phyloP scores from a whole-genome alignment of 2,113 vertebrate species.

The Brienomyrus brachyistius region DNA sequence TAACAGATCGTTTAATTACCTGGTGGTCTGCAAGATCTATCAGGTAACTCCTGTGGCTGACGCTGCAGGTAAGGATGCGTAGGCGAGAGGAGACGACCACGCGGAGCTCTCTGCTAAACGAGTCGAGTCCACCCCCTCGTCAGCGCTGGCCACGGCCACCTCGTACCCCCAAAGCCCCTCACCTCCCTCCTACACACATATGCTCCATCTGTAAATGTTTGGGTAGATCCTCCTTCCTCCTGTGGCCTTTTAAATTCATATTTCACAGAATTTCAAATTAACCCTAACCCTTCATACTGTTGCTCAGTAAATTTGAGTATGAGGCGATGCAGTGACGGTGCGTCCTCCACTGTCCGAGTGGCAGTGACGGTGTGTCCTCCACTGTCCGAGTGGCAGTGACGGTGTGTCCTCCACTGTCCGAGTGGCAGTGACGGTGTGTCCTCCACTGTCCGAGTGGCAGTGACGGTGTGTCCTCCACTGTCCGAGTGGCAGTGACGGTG shows the following conservation, averaged over 20 bases:
- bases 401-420: neutral
- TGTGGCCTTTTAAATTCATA: neutral
- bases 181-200: neutral
- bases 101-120: constrained; percentile 21
- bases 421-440: no score
- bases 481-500: no score
- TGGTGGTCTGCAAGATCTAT: constrained; percentile 34
- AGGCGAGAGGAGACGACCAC: constrained; percentile 16
- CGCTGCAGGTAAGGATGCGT: constrained; percentile 31
- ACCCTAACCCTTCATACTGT: no score
- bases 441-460: neutral
- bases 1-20: constrained; percentile 41
- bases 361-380: neutral
- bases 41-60: constrained; percentile 33
- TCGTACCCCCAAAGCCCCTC: neutral
- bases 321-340: neutral
- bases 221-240: neutral
- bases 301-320: neutral
- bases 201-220: neutral
- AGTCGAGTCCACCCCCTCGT: constrained; percentile 16
- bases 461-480: no score
- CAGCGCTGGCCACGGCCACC: neutral
- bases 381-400: neutral
- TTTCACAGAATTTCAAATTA: neutral
- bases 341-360: neutral